Percentiles rank a stretch among this genome's conserved stretches.
These are phyloP conservation scores for Gasterosteus aculeatus DNA, from an alignment of 2,113 vertebrate species.

Conservation along the genomic window DNA sequence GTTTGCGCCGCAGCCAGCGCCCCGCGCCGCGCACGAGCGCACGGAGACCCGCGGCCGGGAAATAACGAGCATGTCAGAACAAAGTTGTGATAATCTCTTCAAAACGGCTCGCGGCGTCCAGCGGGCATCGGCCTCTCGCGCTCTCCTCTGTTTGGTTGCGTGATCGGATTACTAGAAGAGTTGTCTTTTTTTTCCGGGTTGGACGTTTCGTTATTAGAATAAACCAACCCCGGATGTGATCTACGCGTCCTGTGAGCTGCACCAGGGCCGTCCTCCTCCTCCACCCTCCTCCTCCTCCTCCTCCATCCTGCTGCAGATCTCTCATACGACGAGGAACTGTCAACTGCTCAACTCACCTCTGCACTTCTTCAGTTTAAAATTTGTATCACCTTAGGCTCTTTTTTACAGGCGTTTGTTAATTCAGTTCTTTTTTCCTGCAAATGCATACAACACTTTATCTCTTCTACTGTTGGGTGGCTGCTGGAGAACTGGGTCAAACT, in stretches of 20 bases:
- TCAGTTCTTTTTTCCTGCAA: background rate
- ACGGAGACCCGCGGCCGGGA: conserved; percentile 4
- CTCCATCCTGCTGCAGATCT: conserved; percentile 1
- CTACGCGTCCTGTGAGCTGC: conserved; percentile 57
- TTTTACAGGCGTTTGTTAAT: background rate
- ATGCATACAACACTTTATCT: background rate
- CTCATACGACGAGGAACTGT: conserved; percentile 41
- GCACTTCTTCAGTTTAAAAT: background rate
- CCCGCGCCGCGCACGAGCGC: conserved; percentile 51
- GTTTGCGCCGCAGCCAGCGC: conserved; percentile 73
- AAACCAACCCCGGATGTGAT: conserved; percentile 83
- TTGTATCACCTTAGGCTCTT: background rate
- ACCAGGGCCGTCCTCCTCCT: conserved; percentile 51
- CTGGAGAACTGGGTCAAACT: conserved; percentile 30
- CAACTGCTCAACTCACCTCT: background rate
- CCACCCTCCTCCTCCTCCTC: conserved; percentile 33
- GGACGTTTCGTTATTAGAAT: conserved; percentile 76
- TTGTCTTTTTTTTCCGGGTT: conserved; percentile 78
- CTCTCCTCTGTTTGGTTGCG: conserved; percentile 53
- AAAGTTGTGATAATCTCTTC: conserved; percentile 23
- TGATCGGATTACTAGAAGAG: conserved; percentile 55
- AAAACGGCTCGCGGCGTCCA: background rate
- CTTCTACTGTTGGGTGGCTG: conserved; percentile 6
- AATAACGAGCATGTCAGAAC: conserved; percentile 33
- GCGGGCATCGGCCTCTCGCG: conserved; percentile 23